Conservation (phyloP, 2,888 invertebrate species). For the Morpho deidamia region DNA sequence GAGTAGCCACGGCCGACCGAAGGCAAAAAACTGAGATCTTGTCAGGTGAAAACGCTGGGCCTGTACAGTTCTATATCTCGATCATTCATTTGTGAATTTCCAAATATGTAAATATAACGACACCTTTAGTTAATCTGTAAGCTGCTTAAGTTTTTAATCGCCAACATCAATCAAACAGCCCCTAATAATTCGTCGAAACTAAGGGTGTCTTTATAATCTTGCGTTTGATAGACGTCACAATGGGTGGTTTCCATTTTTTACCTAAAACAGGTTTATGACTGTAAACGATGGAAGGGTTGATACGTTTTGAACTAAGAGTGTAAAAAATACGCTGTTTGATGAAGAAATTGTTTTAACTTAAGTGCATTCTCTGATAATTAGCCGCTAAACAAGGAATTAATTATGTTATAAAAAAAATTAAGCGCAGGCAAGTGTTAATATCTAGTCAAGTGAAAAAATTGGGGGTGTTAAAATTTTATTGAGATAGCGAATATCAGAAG, state of each 20-base stretch:
- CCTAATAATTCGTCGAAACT: conserved; percentile 57
- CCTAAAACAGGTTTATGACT: conserved; percentile 17
- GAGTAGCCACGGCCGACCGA: no score
- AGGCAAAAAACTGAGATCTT: no score
- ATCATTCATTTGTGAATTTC: neutral
- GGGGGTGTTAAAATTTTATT: no score
- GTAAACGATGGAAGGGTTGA: conserved; percentile 31
- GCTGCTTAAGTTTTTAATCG: conserved; percentile 44
- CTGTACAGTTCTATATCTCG: no score
- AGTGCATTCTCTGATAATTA: conserved; percentile 2
- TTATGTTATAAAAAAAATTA: neutral
- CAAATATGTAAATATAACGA: neutral
- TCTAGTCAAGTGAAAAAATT: no score
- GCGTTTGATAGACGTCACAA: conserved; percentile 50
- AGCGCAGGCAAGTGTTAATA: no score
- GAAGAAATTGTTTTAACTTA: neutral
- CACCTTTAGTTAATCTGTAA: neutral
- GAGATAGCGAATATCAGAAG: no score
- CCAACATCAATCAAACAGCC: conserved; percentile 54
- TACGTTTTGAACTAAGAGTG: conserved; percentile 12
- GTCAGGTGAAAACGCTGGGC: no score
- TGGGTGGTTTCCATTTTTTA: conserved; percentile 41
- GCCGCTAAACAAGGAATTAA: neutral
- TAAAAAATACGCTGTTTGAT: neutral
- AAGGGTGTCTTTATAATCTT: conserved; percentile 49